phyloP scores from a whole-genome alignment of 2,888 invertebrate genomes.

The Pardosa pseudoannulata region DNA sequence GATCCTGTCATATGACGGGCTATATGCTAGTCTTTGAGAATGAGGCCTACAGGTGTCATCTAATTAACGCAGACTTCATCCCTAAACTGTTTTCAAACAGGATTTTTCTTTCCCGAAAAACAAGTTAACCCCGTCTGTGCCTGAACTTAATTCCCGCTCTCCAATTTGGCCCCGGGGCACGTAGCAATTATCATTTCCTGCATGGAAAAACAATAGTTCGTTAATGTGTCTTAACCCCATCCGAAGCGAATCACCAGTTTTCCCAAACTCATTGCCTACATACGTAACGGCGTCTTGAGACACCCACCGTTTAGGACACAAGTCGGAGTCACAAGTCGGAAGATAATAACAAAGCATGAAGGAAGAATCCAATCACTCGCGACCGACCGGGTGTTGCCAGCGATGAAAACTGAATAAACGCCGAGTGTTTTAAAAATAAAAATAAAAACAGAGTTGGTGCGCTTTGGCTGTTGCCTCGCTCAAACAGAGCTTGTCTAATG shows the following conservation, averaged over 20 bases:
- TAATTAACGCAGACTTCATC: too few species aligned
- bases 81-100: too few species aligned
- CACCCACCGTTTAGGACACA: not conserved
- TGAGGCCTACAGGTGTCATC: too few species aligned
- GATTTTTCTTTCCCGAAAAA: too few species aligned
- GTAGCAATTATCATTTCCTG: not conserved
- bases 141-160: too few species aligned
- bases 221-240: not conserved
- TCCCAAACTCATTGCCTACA: conserved; percentile 17
- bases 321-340: too few species aligned
- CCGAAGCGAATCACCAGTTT: conserved; percentile 1
- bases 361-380: not conserved
- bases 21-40: too few species aligned
- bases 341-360: conserved; percentile 5
- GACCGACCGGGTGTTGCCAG: not conserved
- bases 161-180: too few species aligned
- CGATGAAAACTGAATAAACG: not conserved
- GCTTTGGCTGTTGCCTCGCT: not conserved
- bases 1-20: too few species aligned
- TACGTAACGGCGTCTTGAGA: not conserved
- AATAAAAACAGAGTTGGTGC: too few species aligned
- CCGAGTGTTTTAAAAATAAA: conserved; percentile 13
- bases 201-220: not conserved
- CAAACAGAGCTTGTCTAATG: conserved; percentile 19
- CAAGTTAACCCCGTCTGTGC: too few species aligned